A percentile compares a stretch with the other conserved stretches of the same genome.
These are phyloP conservation scores for Ctenochaetus hawaiiensis DNA, from an alignment of 2,797 vertebrate genomes.

Conservation along the genomic window DNA sequence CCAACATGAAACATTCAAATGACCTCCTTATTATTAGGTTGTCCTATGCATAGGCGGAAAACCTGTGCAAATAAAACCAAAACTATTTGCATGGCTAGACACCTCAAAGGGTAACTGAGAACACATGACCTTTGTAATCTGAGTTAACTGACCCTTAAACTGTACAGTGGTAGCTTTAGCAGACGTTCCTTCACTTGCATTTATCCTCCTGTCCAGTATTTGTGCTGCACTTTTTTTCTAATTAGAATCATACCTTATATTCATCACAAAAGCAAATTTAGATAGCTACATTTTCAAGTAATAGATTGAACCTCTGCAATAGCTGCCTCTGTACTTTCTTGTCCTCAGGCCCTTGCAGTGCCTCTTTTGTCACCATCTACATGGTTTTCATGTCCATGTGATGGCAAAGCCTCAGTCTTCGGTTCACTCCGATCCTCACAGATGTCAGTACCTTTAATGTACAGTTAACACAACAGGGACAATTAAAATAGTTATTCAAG, in stretches of 20 bases:
- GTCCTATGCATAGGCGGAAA: neutral
- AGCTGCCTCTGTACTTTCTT: conserved; percentile 45
- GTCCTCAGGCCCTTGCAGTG: conserved; percentile 83
- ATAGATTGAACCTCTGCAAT: conserved; percentile 33
- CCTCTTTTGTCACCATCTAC: conserved; percentile 58
- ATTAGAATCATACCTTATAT: neutral
- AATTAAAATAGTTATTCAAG: conserved; percentile 27
- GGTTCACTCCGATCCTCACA: conserved; percentile 44
- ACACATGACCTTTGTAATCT: conserved; percentile 5
- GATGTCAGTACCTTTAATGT: conserved; percentile 65
- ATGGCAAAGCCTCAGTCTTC: conserved; percentile 53
- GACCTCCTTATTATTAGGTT: neutral
- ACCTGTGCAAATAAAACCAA: neutral
- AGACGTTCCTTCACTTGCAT: conserved; percentile 33
- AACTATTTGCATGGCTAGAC: neutral
- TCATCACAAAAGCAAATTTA: conserved; percentile 35
- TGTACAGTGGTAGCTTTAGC: conserved; percentile 23
- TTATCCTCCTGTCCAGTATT: conserved; percentile 5
- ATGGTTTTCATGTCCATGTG: conserved; percentile 48
- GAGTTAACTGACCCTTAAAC: conserved; percentile 24
- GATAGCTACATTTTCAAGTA: conserved; percentile 18
- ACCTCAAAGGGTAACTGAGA: neutral
- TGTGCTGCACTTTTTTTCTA: conserved; percentile 6
- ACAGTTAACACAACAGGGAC: conserved; percentile 50
- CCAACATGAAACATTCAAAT: neutral